A percentile compares a stretch with the other conserved stretches of the same genome.
These are phyloP conservation scores for Dermatemys mawii DNA, from an alignment of 2,113 vertebrate genomes.

Conservation along the genomic window DNA sequence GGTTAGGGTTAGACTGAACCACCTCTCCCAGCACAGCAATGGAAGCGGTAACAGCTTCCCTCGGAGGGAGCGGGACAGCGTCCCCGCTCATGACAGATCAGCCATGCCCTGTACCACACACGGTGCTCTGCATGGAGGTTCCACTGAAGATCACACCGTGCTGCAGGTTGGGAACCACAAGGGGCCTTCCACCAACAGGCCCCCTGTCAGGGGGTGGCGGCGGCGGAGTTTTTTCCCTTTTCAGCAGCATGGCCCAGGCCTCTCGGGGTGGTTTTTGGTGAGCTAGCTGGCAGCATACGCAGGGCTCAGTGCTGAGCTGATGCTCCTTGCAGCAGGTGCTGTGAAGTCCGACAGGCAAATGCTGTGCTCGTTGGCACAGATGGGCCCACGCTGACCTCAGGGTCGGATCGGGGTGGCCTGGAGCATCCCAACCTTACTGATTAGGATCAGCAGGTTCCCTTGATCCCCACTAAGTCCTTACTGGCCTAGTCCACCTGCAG, in stretches of 20 bases:
- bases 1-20: background rate
- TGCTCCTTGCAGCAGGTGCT: background rate
- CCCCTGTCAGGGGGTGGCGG: too few relatives aligned
- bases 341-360: background rate
- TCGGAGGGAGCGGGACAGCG: background rate
- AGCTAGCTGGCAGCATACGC: background rate
- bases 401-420: background rate
- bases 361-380: background rate
- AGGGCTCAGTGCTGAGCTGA: background rate
- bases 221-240: background rate
- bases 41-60: background rate
- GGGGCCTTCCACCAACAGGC: background rate
- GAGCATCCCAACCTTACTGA: background rate
- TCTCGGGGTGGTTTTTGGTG: background rate
- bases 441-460: background rate
- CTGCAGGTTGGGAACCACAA: background rate
- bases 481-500: background rate
- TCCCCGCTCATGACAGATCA: background rate
- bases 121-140: background rate
- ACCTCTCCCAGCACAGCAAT: background rate
- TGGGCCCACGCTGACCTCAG: background rate
- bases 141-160: background rate
- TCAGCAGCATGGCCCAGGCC: background rate
- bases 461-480: background rate
- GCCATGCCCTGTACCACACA: too few relatives aligned